phyloP scores from a whole-genome alignment of 1,140 invertebrate species.

The Trichomalopsis sarcophagae region DNA sequence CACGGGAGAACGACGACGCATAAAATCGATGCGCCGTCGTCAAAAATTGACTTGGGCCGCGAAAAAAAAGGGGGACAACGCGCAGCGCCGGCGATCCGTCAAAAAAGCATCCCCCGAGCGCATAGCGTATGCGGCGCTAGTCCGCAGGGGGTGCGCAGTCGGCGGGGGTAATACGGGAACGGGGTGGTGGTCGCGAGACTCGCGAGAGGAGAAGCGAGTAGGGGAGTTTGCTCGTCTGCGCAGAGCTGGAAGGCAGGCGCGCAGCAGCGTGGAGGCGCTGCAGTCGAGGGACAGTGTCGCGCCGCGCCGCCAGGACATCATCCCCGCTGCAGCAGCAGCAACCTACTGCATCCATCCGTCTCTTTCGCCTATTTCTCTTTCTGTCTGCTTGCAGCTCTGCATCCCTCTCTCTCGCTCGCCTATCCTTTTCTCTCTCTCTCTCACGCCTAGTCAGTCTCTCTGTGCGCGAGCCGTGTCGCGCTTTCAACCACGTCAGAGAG shows the following conservation, averaged over 20 bases:
- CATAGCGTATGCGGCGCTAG: neutral
- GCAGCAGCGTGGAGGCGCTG: conserved; percentile 33
- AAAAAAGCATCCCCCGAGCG: conserved; percentile 8
- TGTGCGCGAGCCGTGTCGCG: neutral
- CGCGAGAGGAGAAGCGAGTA: neutral
- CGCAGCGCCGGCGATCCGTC: neutral
- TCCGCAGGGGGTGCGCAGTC: neutral
- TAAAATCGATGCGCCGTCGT: neutral
- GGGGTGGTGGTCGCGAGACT: neutral
- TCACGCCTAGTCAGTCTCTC: neutral
- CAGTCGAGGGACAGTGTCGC: conserved; percentile 26
- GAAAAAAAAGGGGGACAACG: neutral
- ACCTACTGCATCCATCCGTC: neutral
- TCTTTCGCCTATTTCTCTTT: neutral
- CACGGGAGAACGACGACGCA: neutral
- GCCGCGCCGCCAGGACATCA: conserved; percentile 27
- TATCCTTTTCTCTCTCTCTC: neutral
- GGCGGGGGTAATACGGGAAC: neutral
- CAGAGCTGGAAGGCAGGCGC: conserved; percentile 2
- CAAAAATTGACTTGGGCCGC: neutral
- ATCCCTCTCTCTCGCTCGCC: neutral
- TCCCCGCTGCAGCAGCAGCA: neutral
- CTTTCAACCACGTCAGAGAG: neutral
- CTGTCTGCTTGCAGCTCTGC: too few species aligned
- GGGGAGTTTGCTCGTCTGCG: neutral